These are phyloP conservation scores for Trissolcus brochymenae DNA, from an alignment of 2,888 invertebrate genomes.

Conservation along the genomic window DNA sequence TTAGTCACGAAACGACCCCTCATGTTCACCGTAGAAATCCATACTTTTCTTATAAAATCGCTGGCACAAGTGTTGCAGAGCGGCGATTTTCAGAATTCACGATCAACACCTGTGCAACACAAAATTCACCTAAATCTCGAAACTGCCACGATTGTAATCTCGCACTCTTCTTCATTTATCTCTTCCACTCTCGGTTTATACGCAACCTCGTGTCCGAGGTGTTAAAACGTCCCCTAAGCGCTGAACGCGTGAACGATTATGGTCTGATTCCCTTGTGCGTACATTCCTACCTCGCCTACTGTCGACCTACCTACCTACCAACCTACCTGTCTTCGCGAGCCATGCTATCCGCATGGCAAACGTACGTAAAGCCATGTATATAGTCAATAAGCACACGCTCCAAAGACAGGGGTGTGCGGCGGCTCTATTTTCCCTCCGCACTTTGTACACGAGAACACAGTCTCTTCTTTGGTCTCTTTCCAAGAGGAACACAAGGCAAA, in stretches of 20 bases:
- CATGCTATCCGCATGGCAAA: conserved; percentile 47
- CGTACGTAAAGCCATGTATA: conserved; percentile 49
- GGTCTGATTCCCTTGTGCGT: conserved; percentile 74
- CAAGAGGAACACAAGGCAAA: conserved; percentile 68
- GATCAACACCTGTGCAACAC: conserved; percentile 20
- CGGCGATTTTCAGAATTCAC: background rate
- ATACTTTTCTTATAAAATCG: conserved; percentile 28
- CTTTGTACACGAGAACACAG: conserved; percentile 27
- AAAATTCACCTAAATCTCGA: conserved; percentile 7
- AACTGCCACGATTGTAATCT: conserved; percentile 7
- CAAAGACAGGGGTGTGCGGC: conserved; percentile 71
- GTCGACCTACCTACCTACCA: conserved; percentile 72
- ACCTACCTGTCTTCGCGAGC: conserved; percentile 67
- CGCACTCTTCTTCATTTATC: conserved; percentile 24
- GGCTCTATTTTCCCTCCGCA: conserved; percentile 38
- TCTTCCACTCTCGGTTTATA: conserved; percentile 59
- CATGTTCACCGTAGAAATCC: conserved; percentile 13
- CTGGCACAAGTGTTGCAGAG: background rate
- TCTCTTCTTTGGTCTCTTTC: conserved; percentile 40
- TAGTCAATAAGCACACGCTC: conserved; percentile 74
- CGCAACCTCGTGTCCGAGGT: conserved; percentile 43
- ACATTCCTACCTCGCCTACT: conserved; percentile 61
- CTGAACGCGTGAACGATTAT: conserved; percentile 72
- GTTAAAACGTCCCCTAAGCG: conserved; percentile 64
- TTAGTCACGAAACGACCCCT: conserved; percentile 26